Evolutionary conservation across 2,113 vertebrate species (phyloP).

Genomic region (Cheilinus undulatus): DNA sequence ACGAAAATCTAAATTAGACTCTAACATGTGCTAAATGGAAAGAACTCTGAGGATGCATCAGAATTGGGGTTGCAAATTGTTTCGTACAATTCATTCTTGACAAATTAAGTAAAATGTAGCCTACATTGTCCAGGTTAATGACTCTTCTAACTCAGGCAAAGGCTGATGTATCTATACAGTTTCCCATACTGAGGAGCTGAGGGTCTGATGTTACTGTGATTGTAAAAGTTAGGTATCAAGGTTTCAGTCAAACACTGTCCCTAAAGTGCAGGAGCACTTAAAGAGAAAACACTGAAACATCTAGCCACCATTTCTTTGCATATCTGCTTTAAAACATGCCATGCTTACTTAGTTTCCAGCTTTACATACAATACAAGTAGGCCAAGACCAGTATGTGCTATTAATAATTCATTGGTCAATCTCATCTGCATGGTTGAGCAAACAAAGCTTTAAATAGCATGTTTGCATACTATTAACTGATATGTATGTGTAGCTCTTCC

Average conservation of each 20-base stretch:
- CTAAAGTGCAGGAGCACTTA: background rate
- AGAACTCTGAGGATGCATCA: constrained; percentile 9
- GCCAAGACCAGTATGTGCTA: background rate
- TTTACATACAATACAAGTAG: background rate
- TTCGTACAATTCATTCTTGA: constrained; percentile 16
- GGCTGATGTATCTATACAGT: background rate
- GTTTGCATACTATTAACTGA: background rate
- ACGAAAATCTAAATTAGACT: constrained; percentile 50
- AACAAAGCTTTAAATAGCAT: background rate
- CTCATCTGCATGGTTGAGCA: background rate
- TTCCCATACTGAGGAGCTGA: background rate
- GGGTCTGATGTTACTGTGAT: background rate
- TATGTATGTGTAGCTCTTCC: background rate
- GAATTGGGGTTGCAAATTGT: constrained; percentile 25
- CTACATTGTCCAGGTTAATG: constrained; percentile 1
- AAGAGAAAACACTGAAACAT: background rate
- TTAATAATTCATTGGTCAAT: background rate
- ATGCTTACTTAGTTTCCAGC: background rate
- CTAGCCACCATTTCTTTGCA: background rate
- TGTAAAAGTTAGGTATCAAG: background rate
- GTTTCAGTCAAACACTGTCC: background rate
- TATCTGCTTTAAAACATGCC: no score
- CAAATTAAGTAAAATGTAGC: constrained; percentile 18
- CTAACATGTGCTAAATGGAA: constrained; percentile 42
- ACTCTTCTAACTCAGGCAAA: background rate